Evolutionary conservation across 2,888 invertebrate genomes (phyloP), one percentile per base, ranked within the genome.

Genomic region (Sipha maydis): DNA sequence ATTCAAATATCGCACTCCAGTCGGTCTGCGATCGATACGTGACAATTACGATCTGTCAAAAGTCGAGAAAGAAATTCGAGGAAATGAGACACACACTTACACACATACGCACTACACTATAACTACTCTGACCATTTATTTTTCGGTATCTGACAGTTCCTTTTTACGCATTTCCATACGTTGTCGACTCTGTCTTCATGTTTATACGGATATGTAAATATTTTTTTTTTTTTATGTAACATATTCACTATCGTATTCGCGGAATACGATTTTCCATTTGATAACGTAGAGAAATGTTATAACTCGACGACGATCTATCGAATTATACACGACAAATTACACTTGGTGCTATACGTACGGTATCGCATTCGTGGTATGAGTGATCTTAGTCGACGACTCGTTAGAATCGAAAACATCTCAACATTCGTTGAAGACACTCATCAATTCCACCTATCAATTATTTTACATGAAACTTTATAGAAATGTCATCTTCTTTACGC

Each of bases 1-100:
- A 25, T 21, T 56, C 56, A 34, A 75, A 38, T 19, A 31, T 48
- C 5, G 61, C 28, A 21, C 14, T 82, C 48, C 82, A 28, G 82
- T 69, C 28, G 31, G 56, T 38, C 54, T 21, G 17, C 67, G 67
- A 85, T 85, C 34, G 78, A 85, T 54, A 38, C 34, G 34, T 78
- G 34, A n/a, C 71, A 85, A 85, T 85, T 85, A 85, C 85, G 67
- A 85, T 78, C 71, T 56, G 78, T 85, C 85, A 85, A 79, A 85
- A 85, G 78, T 85, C 78, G 69, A 85, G 67, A 71, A 83, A 54
- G 71, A 71, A 85, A 48, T 75, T 75, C 75, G 21, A 75, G 56
- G 83, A 83, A 83, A 83, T 83, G 56, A 83, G 56, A 83, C 56
- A 38, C 73, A 28, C 48, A 11, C 34, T 31, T 25, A 54, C 17